phyloP scores from a whole-genome alignment of 2,113 vertebrate species.

The Haemorhous mexicanus region DNA sequence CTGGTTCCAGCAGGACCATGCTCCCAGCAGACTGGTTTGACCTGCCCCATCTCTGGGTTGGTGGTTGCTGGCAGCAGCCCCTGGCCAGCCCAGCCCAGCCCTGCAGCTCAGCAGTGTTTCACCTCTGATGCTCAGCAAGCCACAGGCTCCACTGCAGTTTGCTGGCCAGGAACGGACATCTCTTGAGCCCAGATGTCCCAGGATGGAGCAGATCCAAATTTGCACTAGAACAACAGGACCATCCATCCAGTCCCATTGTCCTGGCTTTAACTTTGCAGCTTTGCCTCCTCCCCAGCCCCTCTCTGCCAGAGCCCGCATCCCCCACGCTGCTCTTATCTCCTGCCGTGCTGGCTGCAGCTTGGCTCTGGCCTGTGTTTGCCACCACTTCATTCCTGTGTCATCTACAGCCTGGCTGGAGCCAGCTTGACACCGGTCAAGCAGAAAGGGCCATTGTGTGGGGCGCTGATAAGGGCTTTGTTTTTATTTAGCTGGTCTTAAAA shows the following conservation, averaged over 20 bases:
- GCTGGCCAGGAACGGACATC: neutral
- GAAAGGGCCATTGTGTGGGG: neutral
- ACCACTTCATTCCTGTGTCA: neutral
- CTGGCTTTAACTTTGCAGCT: neutral
- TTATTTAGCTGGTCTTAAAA: neutral
- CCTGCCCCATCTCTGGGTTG: neutral
- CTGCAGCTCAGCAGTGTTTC: neutral
- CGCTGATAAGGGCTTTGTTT: conserved; percentile 8
- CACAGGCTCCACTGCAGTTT: neutral
- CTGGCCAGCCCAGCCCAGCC: neutral
- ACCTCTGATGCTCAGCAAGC: neutral
- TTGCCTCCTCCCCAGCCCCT: neutral
- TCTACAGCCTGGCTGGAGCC: neutral
- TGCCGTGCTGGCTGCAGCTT: neutral
- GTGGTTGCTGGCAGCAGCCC: neutral
- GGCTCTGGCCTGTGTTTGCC: conserved; percentile 8
- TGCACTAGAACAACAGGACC: neutral
- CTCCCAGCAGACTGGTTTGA: neutral
- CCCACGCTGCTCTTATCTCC: rapidly evolving
- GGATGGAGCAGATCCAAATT: neutral
- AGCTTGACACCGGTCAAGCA: neutral
- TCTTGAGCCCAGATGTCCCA: neutral
- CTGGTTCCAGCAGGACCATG: neutral
- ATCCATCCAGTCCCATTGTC: neutral
- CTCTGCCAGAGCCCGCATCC: neutral